phyloP scores from a whole-genome alignment of 2,888 invertebrate genomes.

The Eupithecia pulchellata region DNA sequence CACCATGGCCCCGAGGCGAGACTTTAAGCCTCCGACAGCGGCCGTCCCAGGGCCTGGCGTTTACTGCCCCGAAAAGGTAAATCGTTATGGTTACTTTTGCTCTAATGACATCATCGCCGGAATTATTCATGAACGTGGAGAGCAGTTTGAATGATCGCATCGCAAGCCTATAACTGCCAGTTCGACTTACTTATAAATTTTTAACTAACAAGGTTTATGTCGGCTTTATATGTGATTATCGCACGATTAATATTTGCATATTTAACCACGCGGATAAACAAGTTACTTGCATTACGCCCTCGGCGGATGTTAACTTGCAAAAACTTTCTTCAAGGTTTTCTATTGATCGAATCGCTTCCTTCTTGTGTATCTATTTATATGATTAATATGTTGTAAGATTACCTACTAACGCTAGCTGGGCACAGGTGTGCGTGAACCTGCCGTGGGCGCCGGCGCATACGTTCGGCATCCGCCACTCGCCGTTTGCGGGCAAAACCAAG shows the following conservation, averaged over 20 bases:
- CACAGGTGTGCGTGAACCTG: conserved; percentile 84
- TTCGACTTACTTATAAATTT: neutral
- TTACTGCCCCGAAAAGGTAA: conserved; percentile 88
- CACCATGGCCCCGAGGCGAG: conserved; percentile 90
- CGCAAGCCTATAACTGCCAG: conserved; percentile 19
- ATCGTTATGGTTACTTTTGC: conserved; percentile 11
- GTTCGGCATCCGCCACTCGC: conserved; percentile 92
- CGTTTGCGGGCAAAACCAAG: conserved; percentile 85
- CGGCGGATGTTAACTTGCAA: conserved; percentile 35
- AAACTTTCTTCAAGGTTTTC: conserved; percentile 34
- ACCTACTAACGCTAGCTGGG: conserved; percentile 52
- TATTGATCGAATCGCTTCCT: conserved; percentile 9
- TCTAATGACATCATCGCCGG: conserved; percentile 47
- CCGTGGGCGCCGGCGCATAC: conserved; percentile 89
- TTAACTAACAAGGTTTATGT: neutral
- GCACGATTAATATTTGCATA: neutral
- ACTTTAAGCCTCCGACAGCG: conserved; percentile 68
- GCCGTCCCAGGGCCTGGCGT: conserved; percentile 86
- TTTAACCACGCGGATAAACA: conserved; percentile 42
- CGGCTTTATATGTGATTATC: neutral
- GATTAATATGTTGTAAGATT: neutral
- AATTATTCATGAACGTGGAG: conserved; percentile 40
- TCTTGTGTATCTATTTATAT: neutral
- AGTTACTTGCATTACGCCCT: conserved; percentile 40
- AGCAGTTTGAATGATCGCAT: conserved; percentile 27